Evolutionary conservation across 2,888 invertebrate genomes (phyloP).

Genomic region (Pheosia gnoma): DNA sequence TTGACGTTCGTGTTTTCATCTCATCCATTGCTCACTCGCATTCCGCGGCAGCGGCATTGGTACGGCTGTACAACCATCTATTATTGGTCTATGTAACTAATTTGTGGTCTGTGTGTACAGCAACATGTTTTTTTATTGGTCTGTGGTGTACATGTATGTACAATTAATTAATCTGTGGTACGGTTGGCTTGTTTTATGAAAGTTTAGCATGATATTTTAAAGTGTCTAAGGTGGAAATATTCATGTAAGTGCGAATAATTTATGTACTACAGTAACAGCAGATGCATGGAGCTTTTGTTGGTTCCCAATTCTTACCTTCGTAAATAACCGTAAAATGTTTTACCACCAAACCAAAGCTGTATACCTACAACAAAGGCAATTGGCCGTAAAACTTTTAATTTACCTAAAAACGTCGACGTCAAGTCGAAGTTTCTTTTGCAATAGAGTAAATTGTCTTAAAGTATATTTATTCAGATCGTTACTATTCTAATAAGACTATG

Average conservation of each 20-base stretch:
- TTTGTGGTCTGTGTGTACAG: too few species aligned
- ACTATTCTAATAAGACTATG: too few species aligned
- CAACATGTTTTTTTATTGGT: too few species aligned
- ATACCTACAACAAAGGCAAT: background rate
- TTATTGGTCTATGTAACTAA: too few species aligned
- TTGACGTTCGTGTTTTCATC: too few species aligned
- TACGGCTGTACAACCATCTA: too few species aligned
- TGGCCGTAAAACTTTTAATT: background rate
- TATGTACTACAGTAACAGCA: background rate
- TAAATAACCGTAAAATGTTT: background rate
- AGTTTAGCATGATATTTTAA: background rate
- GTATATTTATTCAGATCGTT: too few species aligned
- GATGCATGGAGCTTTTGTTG: background rate
- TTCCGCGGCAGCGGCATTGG: too few species aligned
- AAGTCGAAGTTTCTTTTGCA: background rate
- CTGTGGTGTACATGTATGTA: too few species aligned
- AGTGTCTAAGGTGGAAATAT: background rate
- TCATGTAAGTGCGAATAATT: background rate
- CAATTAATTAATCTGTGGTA: too few species aligned
- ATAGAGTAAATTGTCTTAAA: background rate
- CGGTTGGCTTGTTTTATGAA: background rate
- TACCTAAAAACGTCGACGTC: background rate
- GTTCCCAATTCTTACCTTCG: background rate
- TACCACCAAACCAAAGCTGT: background rate
- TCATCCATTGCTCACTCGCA: too few species aligned